Conservation (phyloP, 2,888 invertebrate genomes). For the Lamellibrachia columna region DNA sequence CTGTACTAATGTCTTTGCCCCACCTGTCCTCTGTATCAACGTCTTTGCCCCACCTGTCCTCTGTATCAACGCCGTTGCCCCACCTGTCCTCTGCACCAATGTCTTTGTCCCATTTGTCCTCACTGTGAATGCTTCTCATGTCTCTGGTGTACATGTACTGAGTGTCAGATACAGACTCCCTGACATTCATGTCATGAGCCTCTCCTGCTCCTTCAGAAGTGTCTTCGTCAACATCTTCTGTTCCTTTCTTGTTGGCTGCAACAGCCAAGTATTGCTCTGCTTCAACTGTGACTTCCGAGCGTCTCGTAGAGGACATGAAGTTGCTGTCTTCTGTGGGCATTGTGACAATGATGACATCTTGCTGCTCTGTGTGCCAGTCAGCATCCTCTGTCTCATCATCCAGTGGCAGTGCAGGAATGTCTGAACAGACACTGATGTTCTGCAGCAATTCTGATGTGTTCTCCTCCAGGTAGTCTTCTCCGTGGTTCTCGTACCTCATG, state of each 20-base stretch:
- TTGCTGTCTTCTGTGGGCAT: background rate
- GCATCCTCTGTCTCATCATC: background rate
- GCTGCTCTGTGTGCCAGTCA: background rate
- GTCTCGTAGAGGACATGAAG: conserved; percentile 3
- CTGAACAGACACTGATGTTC: conserved; percentile 5
- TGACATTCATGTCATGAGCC: background rate
- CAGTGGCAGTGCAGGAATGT: background rate
- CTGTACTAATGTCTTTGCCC: background rate
- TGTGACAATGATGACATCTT: background rate
- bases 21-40: background rate
- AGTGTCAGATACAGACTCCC: background rate
- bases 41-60: background rate
- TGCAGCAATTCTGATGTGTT: conserved; percentile 11
- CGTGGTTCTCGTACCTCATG: background rate
- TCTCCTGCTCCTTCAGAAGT: background rate
- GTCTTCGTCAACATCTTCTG: background rate
- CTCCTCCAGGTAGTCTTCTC: background rate
- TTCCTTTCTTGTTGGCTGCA: background rate
- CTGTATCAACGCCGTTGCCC: background rate
- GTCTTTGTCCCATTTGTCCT: conserved; percentile 5
- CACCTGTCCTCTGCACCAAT: background rate
- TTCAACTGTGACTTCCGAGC: background rate
- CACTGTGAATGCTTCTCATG: background rate
- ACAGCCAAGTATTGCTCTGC: background rate
- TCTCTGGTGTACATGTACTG: background rate